Evolutionary conservation across 1,140 invertebrate genomes (phyloP).

Genomic region (Scylla paramamosain): DNA sequence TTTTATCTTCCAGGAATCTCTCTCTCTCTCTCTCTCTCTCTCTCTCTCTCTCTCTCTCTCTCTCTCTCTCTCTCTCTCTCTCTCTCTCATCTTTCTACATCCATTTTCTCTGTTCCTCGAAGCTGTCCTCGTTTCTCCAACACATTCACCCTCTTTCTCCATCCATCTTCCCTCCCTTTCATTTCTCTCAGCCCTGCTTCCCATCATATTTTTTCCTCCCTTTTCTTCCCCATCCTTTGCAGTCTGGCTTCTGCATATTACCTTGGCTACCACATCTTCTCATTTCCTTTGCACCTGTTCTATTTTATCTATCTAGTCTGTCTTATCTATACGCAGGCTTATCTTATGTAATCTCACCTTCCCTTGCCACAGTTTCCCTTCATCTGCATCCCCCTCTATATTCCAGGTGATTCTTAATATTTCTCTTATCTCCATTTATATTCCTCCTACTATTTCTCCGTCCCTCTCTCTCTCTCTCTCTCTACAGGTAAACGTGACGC

Average conservation of each 20-base stretch:
- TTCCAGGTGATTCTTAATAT: neutral
- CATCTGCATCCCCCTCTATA: neutral
- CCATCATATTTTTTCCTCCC: neutral
- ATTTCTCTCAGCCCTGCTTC: neutral
- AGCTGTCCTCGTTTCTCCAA: neutral
- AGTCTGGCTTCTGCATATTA: neutral
- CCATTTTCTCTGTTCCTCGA: neutral
- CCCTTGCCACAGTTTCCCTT: neutral
- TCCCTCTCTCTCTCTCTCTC: neutral
- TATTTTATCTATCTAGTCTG: neutral
- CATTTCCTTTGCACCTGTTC: neutral
- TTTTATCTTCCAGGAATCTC: neutral
- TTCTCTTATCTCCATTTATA: neutral
- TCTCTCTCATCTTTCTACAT: neutral
- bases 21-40: neutral
- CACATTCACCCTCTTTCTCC: neutral
- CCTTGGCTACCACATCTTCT: too few relatives aligned
- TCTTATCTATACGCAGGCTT: neutral
- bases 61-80: neutral
- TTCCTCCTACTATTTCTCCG: neutral
- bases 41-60: neutral
- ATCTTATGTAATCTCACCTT: neutral
- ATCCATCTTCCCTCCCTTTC: conserved; percentile 26
- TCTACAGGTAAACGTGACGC: neutral
- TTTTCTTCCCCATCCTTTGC: neutral